A percentile compares a stretch with the other conserved stretches of the same genome.
phyloP scores from a whole-genome alignment of 2,888 invertebrate species.

The Agrypnus murinus region DNA sequence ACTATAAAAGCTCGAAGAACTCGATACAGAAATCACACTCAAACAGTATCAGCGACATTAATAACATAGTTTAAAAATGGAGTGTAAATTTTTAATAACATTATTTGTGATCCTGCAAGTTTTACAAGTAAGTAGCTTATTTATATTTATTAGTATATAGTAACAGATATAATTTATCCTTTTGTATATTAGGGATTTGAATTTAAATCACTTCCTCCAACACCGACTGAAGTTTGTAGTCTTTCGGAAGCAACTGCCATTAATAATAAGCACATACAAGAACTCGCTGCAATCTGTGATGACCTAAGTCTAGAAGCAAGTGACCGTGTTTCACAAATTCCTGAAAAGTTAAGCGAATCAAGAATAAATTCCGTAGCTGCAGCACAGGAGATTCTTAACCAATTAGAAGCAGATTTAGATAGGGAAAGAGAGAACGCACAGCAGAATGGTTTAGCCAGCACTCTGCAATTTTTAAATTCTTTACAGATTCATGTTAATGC shows the following conservation, averaged over 20 bases:
- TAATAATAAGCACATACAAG: conserved; percentile 13
- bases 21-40: conserved; percentile 3
- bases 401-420: neutral
- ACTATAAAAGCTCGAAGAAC: neutral
- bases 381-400: neutral
- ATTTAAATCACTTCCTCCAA: conserved; percentile 12
- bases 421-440: neutral
- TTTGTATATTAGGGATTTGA: conserved; percentile 16
- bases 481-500: neutral
- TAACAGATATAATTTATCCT: neutral
- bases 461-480: neutral
- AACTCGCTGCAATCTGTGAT: neutral
- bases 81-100: conserved; percentile 12
- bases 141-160: neutral
- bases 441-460: neutral
- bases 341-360: neutral
- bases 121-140: conserved; percentile 28
- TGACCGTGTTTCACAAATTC: neutral
- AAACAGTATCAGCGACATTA: conserved; percentile 4
- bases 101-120: neutral
- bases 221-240: conserved; percentile 7
- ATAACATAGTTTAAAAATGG: neutral
- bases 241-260: conserved; percentile 21
- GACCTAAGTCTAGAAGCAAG: neutral
- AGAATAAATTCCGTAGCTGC: neutral